Evolutionary conservation across 1,140 invertebrate genomes (phyloP), one percentile per base, ranked within the genome.

Genomic region (Drosophila subobscura): DNA sequence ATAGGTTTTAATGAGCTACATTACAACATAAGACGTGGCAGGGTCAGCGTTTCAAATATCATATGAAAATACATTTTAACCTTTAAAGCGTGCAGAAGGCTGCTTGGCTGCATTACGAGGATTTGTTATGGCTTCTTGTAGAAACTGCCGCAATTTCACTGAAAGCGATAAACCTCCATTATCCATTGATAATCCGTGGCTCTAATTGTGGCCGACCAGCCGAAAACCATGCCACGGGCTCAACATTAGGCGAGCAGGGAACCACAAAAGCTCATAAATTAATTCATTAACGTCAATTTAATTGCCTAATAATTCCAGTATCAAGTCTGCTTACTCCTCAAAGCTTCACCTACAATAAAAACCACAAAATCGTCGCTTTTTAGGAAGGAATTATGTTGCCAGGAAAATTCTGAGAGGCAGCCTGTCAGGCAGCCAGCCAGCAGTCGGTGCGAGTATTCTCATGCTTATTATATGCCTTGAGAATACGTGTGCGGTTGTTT

Each of bases 221-320:
- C 14, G 14, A 44, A 20, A 64, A 23, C 50, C 46, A 46, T 77
- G 77, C 79, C 79, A 84, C 81, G 80, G 61, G 81, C 68, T 23
- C 45, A 4, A 41, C 29, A 12, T 12, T 10, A 57, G 44, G 40
- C 58, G 29, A 1, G 33, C 52, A 29, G 4, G 10, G 45, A 42
- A 29, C 72, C 72, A 60, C 78, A 77, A 65, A 66, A 80, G 77
- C 80, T 85, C 81, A 86, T 86, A 86, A 85, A 85, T 85, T 73
- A 85, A 80, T 85, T 80, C 81, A 85, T 85, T 85, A 86, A 77
- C 81, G 81, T 86, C 81, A 86, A 77, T 85, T 86, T 80, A 75
- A 85, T 81, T 73, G 77, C 74, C 81, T 57, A 77, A 86, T 86
- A 86, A 85, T 73, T 77, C 63, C 41, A 42, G 44, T 58, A 46